phyloP scores from a whole-genome alignment of 2,113 vertebrate species.

The Origma solitaria region DNA sequence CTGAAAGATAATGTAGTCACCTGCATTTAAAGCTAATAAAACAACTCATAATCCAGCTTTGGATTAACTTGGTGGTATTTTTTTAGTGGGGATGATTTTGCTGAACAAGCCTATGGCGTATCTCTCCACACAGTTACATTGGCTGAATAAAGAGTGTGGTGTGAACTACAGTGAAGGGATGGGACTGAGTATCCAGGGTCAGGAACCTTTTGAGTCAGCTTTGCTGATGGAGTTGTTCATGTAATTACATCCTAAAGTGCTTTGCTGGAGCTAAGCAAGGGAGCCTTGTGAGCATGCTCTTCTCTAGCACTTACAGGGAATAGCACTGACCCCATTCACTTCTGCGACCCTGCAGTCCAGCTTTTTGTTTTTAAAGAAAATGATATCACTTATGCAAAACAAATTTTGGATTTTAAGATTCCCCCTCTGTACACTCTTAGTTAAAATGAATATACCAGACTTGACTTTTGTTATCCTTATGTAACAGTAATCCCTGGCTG shows the following conservation, averaged over 20 bases:
- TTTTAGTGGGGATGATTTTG: background rate
- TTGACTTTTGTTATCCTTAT: background rate
- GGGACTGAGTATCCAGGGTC: constrained; percentile 49
- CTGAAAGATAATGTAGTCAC: background rate
- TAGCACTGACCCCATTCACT: constrained; percentile 7
- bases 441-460: background rate
- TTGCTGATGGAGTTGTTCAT: constrained; percentile 62
- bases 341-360: background rate
- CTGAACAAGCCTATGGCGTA: background rate
- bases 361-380: constrained; percentile 31
- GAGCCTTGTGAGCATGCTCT: constrained; percentile 11
- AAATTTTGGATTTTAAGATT: background rate
- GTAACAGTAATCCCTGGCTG: background rate
- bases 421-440: background rate
- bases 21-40: background rate
- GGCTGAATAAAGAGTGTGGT: constrained; percentile 11
- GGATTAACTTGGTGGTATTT: background rate
- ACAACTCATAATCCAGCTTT: too few species aligned
- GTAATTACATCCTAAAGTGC: constrained; percentile 63
- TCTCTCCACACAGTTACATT: background rate
- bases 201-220: constrained; percentile 60
- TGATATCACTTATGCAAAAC: background rate
- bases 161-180: background rate
- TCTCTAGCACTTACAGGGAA: constrained; percentile 16
- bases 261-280: background rate